phyloP scores from a whole-genome alignment of 2,797 vertebrate genomes.

The Mionectes olivaceus region DNA sequence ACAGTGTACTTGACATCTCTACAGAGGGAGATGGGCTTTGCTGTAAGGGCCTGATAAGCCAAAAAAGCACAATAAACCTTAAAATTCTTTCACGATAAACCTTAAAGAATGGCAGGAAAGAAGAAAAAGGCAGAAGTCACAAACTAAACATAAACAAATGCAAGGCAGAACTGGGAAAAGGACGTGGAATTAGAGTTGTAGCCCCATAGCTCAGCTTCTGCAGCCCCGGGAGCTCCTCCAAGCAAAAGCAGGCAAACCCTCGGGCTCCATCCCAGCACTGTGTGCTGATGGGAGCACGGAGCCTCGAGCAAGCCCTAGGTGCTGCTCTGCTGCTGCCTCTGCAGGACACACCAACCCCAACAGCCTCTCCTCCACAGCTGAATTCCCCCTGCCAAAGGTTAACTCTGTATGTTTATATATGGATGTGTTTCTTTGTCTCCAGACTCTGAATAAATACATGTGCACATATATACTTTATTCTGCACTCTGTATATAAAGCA shows the following conservation, averaged over 20 bases:
- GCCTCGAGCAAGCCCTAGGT: background rate
- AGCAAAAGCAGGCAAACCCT: background rate
- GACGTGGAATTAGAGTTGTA: rapidly evolving
- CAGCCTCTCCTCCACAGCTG: background rate
- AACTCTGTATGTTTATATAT: background rate
- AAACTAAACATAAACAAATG: background rate
- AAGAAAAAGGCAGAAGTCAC: background rate
- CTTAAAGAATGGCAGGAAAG: background rate
- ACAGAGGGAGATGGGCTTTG: background rate
- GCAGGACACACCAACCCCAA: background rate
- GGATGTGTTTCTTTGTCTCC: background rate
- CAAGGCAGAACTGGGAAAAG: background rate
- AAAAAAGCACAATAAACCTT: background rate
- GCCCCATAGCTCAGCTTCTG: background rate
- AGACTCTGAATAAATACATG: background rate
- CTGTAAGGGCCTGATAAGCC: background rate
- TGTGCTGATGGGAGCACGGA: rapidly evolving
- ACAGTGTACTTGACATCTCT: background rate
- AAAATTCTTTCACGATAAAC: background rate
- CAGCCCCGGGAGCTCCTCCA: background rate
- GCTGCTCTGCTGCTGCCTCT: background rate
- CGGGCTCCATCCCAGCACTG: background rate
- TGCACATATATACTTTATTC: background rate
- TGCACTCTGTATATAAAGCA: background rate
- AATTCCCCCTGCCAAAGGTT: background rate